Base-by-base conservation (phyloP, 2,797 vertebrate species). In the Trachops cirrhosus region DNA sequence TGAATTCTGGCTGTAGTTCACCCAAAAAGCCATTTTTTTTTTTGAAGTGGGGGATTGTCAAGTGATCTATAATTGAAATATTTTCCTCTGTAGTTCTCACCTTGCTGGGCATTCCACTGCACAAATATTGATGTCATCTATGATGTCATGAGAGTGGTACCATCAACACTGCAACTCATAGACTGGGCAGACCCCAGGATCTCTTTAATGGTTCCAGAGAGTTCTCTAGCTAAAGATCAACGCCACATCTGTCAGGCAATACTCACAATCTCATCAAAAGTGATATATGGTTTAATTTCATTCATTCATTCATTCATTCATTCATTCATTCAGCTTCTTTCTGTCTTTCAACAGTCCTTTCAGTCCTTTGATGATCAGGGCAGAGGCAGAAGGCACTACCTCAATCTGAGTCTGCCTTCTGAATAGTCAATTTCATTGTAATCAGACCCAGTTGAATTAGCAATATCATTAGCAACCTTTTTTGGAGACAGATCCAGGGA, bases 391-490 rank as follows among this genome's bases (percentile, higher is more conserved):
- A 46, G 29, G 67, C 32, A 75, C 71, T 19, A 19, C 73, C 16
- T 48, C 73, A 75, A 3, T 48, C 29, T 46, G 73, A 18, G 26
- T 41, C 73, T 74, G 11, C 18, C 71, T 48, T 75, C 19, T n/a
- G 44, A 46, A 48, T 19, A 8, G 29, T 75, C 73, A n/a, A 9
- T 48, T 32, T 75, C 73, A 75, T 5, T 46, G 41, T 48, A 46
- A 48, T 75, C 29, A 48, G 73, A 75, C 44, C 99, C 99, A 46
- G 73, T n/a, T 75, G 44, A 44, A 18, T 99, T 99, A 97, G 99
- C 99, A 0, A 99, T 99, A 98, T 99, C 99, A 54, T 99, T 99
- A 93, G 99, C 99, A 78, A 99, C 99, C 97, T 99, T 99, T 96
- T 99, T 99, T 97, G 99, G 99, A 96, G 99, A 99, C 99, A 85